A percentile compares a stretch with the other conserved stretches of the same genome.
phyloP scores from a whole-genome alignment of 2,888 invertebrate species.

The Pristionchus entomophagus region DNA sequence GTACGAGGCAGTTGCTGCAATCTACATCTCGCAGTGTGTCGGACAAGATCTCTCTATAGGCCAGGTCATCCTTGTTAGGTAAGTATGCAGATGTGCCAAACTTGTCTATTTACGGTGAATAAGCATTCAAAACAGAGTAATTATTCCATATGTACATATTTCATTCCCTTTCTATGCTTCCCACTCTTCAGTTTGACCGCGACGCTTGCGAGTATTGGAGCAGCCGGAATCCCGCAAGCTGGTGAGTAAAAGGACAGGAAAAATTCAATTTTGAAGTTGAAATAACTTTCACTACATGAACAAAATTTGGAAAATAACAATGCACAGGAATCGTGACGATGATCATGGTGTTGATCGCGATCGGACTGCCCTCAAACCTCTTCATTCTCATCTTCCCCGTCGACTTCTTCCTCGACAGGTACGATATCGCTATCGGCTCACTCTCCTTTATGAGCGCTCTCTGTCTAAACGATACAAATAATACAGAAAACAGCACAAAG shows the following conservation, averaged over 20 bases:
- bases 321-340: conserved; percentile 70
- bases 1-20: conserved; percentile 80
- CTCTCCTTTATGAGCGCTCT: background rate
- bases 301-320: background rate
- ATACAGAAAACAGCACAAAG: no score
- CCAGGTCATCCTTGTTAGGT: conserved; percentile 90
- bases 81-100: background rate
- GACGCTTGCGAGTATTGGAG: conserved; percentile 95
- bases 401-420: conserved; percentile 78
- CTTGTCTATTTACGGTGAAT: background rate
- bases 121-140: no score
- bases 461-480: no score
- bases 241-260: conserved; percentile 51
- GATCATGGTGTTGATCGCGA: conserved; percentile 78
- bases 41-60: conserved; percentile 86
- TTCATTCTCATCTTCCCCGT: conserved; percentile 78
- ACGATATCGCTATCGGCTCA: background rate
- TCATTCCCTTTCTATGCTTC: background rate
- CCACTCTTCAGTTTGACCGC: conserved; percentile 86
- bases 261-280: background rate
- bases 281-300: background rate
- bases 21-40: conserved; percentile 78
- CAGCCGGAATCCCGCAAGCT: conserved; percentile 86
- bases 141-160: no score
- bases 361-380: conserved; percentile 77